These are phyloP conservation scores for Zaprionus capensis DNA, from an alignment of 1,140 invertebrate genomes.

Conservation along the genomic window DNA sequence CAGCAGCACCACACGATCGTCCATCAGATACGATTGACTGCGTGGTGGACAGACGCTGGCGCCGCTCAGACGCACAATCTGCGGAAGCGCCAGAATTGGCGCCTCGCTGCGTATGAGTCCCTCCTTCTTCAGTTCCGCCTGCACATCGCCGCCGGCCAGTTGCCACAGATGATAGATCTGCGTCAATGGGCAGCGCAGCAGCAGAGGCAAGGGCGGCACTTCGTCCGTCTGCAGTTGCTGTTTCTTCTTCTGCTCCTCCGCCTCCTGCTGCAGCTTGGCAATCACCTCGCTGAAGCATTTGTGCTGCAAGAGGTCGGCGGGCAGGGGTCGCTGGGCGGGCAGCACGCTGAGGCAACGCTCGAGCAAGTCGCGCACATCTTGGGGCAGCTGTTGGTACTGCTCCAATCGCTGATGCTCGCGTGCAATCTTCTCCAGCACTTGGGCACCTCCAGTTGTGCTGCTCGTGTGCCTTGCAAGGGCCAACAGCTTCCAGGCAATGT, in stretches of 20 bases:
- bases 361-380: conserved; percentile 87
- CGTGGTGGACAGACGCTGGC: conserved; percentile 90
- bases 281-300: conserved; percentile 39
- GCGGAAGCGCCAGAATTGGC: conserved; percentile 91
- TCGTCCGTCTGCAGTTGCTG: background rate
- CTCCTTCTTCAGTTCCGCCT: conserved; percentile 94
- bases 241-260: background rate
- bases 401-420: conserved; percentile 90
- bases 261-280: background rate
- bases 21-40: conserved; percentile 91
- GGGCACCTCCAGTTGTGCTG: conserved; percentile 84
- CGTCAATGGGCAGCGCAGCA: conserved; percentile 86
- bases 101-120: conserved; percentile 93
- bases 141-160: conserved; percentile 96
- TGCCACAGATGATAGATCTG: conserved; percentile 98
- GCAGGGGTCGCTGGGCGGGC: conserved; percentile 87
- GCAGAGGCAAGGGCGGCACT: conserved; percentile 27
- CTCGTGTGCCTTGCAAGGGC: conserved; percentile 87
- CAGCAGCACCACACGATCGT: conserved; percentile 92
- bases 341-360: conserved; percentile 89
- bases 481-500: conserved; percentile 90
- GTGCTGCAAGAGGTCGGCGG: conserved; percentile 86
- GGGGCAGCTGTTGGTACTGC: conserved; percentile 84
- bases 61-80: conserved; percentile 92
- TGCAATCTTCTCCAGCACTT: conserved; percentile 90